Evolutionary conservation across 2,888 invertebrate species (phyloP), one percentile per base, ranked within the genome.

Genomic region (Hydriomena furcata): DNA sequence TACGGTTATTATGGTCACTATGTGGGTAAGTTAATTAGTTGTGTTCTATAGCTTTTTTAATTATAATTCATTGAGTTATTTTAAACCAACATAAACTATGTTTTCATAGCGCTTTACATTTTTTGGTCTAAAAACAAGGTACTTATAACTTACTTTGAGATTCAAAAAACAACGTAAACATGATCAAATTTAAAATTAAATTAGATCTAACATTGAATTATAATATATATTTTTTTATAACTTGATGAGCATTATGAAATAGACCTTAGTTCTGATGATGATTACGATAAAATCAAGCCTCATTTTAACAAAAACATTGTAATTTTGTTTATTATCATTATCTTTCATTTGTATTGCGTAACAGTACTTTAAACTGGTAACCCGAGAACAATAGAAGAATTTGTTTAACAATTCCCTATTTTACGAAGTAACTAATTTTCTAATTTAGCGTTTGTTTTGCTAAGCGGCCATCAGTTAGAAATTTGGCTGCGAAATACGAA

Each of bases 11-110:
- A 54, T 50, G 54, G 34, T 38, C 49, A 49, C 45, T 55, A 53
- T 47, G 58, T 60, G 54, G 55, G 52, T 42, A 27, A 51, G 34
- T 46, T 55, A 58, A 56, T 61, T 54, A 58, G 38, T 47, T 41
- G 23, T 21, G 48, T 35, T 52, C n/a, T 12, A 37, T 42, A 20
- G 23, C 23, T 40, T 28, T 45, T 31, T 41, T 28, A 40, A 24
- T 36, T 47, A 44, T 35, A 23, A 28, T 17, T 30, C 5, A 32
- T 45, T 48, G 48, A 35, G 13, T 36, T 35, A 35, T 11, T 4
- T 23, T 25, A 23, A 7, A 17, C 17, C 17, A 17, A 4, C 10
- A 1, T 27, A n/a, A n/a, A n/a, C n/a, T n/a, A n/a, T n/a, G n/a
- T n/a, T n/a, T n/a, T n/a, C n/a, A n/a, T n/a, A n/a, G n/a, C n/a